These are phyloP conservation scores for Hesperia comma DNA, from an alignment of 2,888 invertebrate species.

Conservation along the genomic window DNA sequence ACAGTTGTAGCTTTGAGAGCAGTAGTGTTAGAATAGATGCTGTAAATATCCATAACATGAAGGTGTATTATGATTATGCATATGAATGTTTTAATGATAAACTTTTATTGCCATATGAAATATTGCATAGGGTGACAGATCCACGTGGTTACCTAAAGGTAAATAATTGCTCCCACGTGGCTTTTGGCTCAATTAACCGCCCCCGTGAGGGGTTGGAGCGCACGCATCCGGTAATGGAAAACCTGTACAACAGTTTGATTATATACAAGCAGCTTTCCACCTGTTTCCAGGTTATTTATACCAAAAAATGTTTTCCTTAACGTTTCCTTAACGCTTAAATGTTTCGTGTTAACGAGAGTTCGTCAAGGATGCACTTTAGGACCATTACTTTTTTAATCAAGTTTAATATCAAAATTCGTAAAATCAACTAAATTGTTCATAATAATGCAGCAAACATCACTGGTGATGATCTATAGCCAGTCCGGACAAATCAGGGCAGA, in stretches of 20 bases:
- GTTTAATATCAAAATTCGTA: neutral
- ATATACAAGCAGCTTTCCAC: constrained; percentile 43
- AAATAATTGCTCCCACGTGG: constrained; percentile 83
- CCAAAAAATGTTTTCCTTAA: no score
- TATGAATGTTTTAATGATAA: constrained; percentile 19
- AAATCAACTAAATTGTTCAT: neutral
- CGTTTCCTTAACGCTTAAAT: no score
- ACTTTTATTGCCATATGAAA: constrained; percentile 32
- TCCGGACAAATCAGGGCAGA: constrained; percentile 40
- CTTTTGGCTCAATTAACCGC: constrained; percentile 70
- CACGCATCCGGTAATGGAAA: constrained; percentile 62
- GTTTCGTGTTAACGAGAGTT: no score
- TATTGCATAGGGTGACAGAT: constrained; percentile 44
- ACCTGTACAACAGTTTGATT: constrained; percentile 58
- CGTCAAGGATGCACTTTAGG: neutral
- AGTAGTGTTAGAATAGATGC: neutral
- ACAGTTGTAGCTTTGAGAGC: constrained; percentile 13
- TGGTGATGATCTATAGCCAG: constrained; percentile 21
- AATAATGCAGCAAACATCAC: constrained; percentile 19
- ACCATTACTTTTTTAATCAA: neutral
- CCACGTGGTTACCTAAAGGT: constrained; percentile 77
- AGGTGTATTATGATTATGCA: constrained; percentile 8
- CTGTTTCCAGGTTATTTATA: neutral
- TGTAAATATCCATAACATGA: neutral
- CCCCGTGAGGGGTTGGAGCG: constrained; percentile 60